Conservation (phyloP, 2,113 vertebrate genomes). For the Aviceda subcristata region DNA sequence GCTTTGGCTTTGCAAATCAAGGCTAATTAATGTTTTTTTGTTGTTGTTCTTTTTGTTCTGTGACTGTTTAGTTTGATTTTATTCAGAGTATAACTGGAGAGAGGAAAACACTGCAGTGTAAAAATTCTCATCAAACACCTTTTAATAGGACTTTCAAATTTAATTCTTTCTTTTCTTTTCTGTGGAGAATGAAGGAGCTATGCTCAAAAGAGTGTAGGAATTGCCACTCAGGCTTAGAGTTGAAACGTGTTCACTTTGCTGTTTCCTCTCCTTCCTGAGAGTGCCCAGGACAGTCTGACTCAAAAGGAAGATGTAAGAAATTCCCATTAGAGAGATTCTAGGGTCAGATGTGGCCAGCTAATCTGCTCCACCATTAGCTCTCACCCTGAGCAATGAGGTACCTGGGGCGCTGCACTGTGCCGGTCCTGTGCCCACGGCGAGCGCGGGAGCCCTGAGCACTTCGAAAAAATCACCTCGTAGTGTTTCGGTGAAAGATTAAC, state of each 20-base stretch:
- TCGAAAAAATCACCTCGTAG: fast-evolving
- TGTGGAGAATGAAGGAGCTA: neutral
- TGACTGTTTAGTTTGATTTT: neutral
- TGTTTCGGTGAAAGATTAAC: neutral
- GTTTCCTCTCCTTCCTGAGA: neutral
- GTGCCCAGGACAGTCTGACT: neutral
- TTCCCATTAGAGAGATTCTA: neutral
- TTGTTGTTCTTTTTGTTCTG: neutral
- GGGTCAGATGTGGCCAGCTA: neutral
- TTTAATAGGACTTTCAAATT: neutral
- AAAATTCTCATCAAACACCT: neutral
- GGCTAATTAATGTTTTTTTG: neutral
- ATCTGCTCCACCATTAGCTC: neutral
- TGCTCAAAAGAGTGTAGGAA: neutral
- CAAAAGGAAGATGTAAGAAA: neutral
- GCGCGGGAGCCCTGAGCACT: neutral
- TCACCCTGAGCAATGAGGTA: neutral
- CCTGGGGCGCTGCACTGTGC: neutral
- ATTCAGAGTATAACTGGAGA: neutral
- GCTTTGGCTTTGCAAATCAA: neutral
- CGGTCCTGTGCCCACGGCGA: fast-evolving
- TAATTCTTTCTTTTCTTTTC: neutral
- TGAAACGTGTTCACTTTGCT: neutral
- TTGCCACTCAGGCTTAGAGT: neutral
- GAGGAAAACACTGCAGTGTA: neutral